These are phyloP conservation scores for Parus major DNA, from an alignment of 2,113 vertebrate genomes.

Conservation along the genomic window DNA sequence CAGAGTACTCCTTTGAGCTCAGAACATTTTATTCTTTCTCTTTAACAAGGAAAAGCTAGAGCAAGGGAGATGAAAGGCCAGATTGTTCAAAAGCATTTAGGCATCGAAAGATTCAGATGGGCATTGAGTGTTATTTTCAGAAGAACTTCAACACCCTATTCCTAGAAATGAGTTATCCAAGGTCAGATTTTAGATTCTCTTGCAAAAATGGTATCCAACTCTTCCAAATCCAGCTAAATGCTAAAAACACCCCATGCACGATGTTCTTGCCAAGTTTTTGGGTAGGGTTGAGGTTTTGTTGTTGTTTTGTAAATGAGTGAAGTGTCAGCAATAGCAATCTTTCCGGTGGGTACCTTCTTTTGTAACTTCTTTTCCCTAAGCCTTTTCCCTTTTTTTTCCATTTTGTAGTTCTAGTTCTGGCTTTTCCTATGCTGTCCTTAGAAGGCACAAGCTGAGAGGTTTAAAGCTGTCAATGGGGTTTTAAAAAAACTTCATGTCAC, in stretches of 20 bases:
- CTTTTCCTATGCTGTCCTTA: not conserved
- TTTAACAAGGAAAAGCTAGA: not conserved
- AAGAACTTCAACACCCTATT: not conserved
- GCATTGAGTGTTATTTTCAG: conserved; percentile 1
- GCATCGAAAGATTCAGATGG: not conserved
- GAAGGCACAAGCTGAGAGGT: not conserved
- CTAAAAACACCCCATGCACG: not conserved
- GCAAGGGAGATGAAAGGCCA: conserved; percentile 18
- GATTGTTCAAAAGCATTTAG: conserved; percentile 31
- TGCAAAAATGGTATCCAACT: not conserved
- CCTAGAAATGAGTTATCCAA: conserved; percentile 35
- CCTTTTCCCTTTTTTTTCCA: not conserved
- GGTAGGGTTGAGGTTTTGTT: not conserved
- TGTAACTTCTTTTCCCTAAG: not conserved
- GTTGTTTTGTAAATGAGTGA: not conserved
- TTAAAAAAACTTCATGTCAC: not conserved
- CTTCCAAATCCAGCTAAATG: not conserved
- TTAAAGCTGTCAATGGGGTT: not conserved
- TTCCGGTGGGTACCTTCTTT: not conserved
- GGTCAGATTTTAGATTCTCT: not conserved
- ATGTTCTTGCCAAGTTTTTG: not conserved
- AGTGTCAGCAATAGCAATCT: not conserved
- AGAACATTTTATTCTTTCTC: conserved; percentile 8
- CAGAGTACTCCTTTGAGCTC: not conserved
- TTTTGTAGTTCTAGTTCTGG: not conserved